phyloP scores from a whole-genome alignment of 2,797 vertebrate genomes.

The Sciurus vulgaris region DNA sequence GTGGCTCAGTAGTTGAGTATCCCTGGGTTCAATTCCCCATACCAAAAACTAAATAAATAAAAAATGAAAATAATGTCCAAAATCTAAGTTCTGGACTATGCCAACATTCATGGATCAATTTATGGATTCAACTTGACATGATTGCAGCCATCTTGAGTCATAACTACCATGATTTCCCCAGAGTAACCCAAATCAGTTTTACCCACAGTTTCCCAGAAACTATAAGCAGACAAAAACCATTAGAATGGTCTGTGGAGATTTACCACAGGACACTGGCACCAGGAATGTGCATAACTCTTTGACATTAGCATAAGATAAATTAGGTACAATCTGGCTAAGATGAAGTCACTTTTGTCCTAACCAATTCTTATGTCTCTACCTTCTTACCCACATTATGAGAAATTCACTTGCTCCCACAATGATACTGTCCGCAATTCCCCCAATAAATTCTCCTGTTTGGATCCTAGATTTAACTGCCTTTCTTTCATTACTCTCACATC shows the following conservation, averaged over 20 bases:
- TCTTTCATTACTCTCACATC: background rate
- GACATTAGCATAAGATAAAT: background rate
- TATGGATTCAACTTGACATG: background rate
- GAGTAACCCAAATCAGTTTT: background rate
- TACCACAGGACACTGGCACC: background rate
- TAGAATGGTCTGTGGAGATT: background rate
- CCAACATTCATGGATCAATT: background rate
- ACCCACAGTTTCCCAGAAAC: background rate
- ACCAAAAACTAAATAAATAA: background rate
- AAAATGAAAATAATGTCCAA: background rate
- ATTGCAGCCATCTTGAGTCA: background rate
- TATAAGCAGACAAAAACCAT: background rate
- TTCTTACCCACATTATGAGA: background rate
- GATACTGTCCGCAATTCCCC: background rate
- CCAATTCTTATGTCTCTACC: too few species aligned
- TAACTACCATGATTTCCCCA: background rate
- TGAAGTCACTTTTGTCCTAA: background rate
- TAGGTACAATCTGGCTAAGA: background rate
- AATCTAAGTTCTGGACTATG: background rate
- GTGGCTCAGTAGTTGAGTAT: too few species aligned
- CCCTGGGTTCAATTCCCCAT: too few species aligned
- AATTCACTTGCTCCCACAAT: background rate
- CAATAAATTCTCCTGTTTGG: rapidly evolving
- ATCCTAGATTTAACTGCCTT: background rate
- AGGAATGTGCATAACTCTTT: background rate